Evolutionary conservation across 1,140 invertebrate genomes (phyloP).

Genomic region (Pectinophora gossypiella): DNA sequence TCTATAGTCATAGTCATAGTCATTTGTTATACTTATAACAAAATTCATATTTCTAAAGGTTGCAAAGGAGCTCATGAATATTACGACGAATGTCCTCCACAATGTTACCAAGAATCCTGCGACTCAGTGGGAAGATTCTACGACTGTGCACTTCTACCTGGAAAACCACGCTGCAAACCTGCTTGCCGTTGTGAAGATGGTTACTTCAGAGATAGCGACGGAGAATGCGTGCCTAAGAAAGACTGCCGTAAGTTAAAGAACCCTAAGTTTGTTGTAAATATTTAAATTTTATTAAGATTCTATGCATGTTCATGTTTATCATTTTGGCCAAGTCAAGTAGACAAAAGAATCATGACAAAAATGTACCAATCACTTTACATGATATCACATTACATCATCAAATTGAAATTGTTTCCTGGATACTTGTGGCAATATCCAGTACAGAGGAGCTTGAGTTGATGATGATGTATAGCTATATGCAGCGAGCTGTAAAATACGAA

Average conservation of each 20-base stretch:
- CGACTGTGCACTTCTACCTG: background rate
- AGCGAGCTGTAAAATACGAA: no score
- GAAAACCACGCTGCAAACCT: background rate
- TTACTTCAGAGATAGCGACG: constrained; percentile 10
- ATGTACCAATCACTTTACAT: background rate
- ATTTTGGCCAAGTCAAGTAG: background rate
- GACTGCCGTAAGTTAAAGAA: constrained; percentile 17
- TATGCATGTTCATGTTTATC: no score
- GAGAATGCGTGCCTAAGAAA: constrained; percentile 15
- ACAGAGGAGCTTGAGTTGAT: background rate
- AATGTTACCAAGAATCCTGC: background rate
- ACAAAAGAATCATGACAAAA: background rate
- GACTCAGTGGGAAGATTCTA: background rate
- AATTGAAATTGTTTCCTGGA: background rate
- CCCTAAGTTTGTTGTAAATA: no score
- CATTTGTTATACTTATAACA: no score
- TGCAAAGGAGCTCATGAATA: background rate
- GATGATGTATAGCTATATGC: background rate
- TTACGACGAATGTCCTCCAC: background rate
- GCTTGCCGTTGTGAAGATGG: background rate
- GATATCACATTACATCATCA: background rate
- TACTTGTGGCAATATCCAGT: background rate
- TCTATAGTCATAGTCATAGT: no score
- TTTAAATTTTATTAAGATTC: no score
- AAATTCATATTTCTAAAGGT: background rate